Evolutionary conservation across 2,888 invertebrate genomes (phyloP), one percentile per base, ranked within the genome.

Genomic region (Corythucha ciliata): DNA sequence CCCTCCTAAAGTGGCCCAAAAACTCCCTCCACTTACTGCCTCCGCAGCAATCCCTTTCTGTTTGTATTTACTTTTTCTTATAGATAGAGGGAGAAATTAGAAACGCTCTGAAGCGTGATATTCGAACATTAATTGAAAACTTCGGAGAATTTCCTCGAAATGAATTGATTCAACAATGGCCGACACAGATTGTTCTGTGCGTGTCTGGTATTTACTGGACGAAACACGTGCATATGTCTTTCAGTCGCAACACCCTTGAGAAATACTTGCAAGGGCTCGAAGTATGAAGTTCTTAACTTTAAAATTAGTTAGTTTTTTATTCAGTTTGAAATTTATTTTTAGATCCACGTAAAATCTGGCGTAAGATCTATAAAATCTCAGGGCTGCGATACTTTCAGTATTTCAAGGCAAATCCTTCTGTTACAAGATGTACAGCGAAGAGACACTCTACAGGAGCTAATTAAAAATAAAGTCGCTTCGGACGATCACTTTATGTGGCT

Each of bases 121-220:
- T 48, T 48, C 26, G 5, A 37, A 2, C 2, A 39, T 2, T 26
- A 32, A 4, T 7, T 39, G 20, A 18, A 12, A 21, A 18, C 6
- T 8, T n/a, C 14, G 29, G 29, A 39, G 14, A 18, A 4, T 3
- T 6, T 18, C 5, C 5, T 20, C 4, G n/a, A 21, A 16, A 6
- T 18, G 8, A 20, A 42, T 12, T n/a, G 20, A 20, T 84, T 29
- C 70, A 74, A 55, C 73, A 75, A 45, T 86, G 86, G 85, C 85
- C 86, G 52, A 85, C 85, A 2, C 88, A 89, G 77, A 81, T 87
- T 12, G 81, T 88, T 1, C 69, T 88, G 40, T 82, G 82, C 59
- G 77, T 81, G 49, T 78, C 84, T 2, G 85, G 86, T 72, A 81
- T 88, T 58, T 85, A 80, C 66, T 90, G 90, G 90, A 87, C 85